These are phyloP conservation scores for Lethenteron camtschaticum DNA, from an alignment of 2,113 vertebrate species.

Conservation along the genomic window DNA sequence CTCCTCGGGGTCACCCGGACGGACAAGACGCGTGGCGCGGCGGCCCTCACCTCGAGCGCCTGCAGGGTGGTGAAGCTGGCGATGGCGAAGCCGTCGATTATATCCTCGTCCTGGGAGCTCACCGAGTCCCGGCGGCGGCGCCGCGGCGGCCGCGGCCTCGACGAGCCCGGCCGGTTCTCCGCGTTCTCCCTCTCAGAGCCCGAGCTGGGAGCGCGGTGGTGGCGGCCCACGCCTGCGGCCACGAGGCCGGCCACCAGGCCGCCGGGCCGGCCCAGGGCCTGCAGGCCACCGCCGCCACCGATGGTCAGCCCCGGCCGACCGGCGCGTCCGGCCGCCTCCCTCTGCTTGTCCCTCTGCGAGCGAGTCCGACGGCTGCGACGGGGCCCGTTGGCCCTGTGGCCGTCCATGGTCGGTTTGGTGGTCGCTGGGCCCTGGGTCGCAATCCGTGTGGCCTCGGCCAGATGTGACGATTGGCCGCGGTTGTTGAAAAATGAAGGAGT, in stretches of 20 bases:
- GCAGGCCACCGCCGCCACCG: constrained; percentile 17
- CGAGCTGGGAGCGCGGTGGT: constrained; percentile 41
- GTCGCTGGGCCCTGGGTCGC: too few species aligned
- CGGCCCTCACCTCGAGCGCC: constrained; percentile 50
- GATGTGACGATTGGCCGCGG: too few species aligned
- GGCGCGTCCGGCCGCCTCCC: constrained; percentile 41
- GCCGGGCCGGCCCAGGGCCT: background rate
- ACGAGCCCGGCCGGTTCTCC: constrained; percentile 34
- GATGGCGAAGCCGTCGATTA: constrained; percentile 87
- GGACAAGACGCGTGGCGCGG: background rate
- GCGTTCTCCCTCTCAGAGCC: constrained; percentile 53
- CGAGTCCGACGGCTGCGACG: constrained; percentile 60
- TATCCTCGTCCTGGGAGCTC: constrained; percentile 65
- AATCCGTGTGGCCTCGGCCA: too few species aligned
- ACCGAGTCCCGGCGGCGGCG: constrained; percentile 61
- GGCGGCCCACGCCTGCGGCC: constrained; percentile 16
- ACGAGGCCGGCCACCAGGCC: too few species aligned
- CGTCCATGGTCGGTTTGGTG: constrained; percentile 36
- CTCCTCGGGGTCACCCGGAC: too few species aligned
- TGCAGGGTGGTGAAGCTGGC: constrained; percentile 73
- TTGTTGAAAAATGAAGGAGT: too few species aligned
- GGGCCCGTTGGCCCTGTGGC: constrained; percentile 46
- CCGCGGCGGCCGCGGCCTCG: constrained; percentile 43
- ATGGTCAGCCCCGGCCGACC: constrained; percentile 21
- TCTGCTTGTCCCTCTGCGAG: constrained; percentile 49